Evolutionary conservation across 1,140 invertebrate species (phyloP), one percentile per base, ranked within the genome.

Genomic region (Acromyrmex echinatior): DNA sequence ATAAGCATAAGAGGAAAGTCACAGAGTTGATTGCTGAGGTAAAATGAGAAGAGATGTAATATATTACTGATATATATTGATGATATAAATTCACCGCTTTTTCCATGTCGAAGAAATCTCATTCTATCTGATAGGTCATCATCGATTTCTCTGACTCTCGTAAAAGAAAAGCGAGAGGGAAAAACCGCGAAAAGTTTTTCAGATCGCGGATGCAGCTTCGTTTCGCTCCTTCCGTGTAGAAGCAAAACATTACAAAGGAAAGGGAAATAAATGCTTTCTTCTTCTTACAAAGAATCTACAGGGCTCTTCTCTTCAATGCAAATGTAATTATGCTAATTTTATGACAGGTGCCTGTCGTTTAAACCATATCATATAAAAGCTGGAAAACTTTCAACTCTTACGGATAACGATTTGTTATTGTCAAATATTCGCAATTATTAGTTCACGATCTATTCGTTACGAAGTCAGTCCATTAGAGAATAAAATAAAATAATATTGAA

Each of bases 281-380:
- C 3, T 73, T 5, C 6, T 31, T 51, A 45, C 66, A 60, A 73
- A 45, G 65, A 73, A 60, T 21, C 18, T 60, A 58, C 39, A 39
- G n/a, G n/a, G 39, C 12, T 31, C 9, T 70, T 73, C n/a, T 53
- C 31, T 71, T n/a, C 18, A 68, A 49, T 62, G 76, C 51, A 71
- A 35, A 89, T 78, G 12, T 12, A 88, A 88, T 89, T 89, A 85
- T 35, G n/a, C 2, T 56, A 56, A 56, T 65, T 66, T 66, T 7
- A 14, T 78, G 31, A 66, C 21, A 39, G 35, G 21, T 53, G 0
- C 0, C 3, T 10, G 16, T 45, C 25, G 39, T 82, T 58, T 10
- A 60, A 82, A 49, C 0, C 45, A 16, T 58, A 58, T 82, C 18
- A 28, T 25, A 35, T 70, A 51, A 35, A 66, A 51, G 2, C 1